Base-by-base conservation (phyloP, 2,797 vertebrate genomes). In the Lerista edwardsae region DNA sequence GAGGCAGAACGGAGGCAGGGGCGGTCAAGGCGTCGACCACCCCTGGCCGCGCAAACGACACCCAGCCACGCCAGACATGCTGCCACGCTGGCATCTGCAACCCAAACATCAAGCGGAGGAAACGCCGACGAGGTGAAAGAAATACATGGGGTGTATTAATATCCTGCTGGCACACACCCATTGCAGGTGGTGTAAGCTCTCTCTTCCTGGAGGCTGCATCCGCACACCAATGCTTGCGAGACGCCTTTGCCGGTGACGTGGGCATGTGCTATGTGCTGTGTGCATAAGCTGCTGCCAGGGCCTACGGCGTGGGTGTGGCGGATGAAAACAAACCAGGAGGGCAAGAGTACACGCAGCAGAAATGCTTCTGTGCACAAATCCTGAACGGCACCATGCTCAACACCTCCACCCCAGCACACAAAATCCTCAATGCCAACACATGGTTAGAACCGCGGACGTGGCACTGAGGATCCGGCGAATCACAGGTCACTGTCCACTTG, bases 31-130 rank as follows among this genome's bases (percentile, higher is more conserved):
- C 9, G 36, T 5, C 7, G 14, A 1, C 47, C 61, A 51, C 79
- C 27, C 0, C 2, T 21, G 0, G 12, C 47, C 8, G 34, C 17
- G 23, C 0, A 0, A 0, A 0, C 14, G 1, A 0, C 81, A 62
- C 59, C 0, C 23, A 14, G 36, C 55, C 0, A 41, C 72, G n/a
- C 9, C 0, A 4, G 19, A 12, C 75, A 4, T 0, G 11, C 3
- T 1, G 47, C 61, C 25, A 29, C 9, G 34, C 39, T 64, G 8
- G 59, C 1, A 79, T 12, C 27, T 12, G 5, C 34, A 67, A 71
- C 59, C 11, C 29, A 19, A 5, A 0, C 29, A 31, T 23, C 19
- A 36, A 36, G 0, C 1, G 4, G 0, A 0, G 21, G 51, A 0
- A 0, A 64, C 44, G 29, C 3, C 0, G 3, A 0, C 1, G 14